Evolutionary conservation across 2,113 vertebrate species (phyloP).

Genomic region (Dicaeum eximium): DNA sequence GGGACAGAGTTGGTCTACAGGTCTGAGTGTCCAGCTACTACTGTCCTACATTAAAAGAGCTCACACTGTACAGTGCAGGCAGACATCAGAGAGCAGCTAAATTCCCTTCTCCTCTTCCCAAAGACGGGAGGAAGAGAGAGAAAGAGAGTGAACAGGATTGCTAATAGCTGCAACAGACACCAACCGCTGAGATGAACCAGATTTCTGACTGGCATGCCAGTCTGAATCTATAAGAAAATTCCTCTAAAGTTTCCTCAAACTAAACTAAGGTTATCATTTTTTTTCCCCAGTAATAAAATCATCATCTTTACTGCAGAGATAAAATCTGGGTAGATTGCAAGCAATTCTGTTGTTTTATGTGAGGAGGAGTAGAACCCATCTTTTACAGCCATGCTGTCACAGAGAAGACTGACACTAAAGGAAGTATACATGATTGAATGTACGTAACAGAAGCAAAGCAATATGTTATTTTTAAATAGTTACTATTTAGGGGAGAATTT

Average conservation of each 20-base stretch:
- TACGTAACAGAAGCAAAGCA: background rate
- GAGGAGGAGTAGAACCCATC: conserved; percentile 7
- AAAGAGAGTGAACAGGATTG: background rate
- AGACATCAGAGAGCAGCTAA: background rate
- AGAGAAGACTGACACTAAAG: background rate
- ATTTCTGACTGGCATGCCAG: background rate
- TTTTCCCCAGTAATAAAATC: background rate
- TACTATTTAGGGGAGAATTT: background rate
- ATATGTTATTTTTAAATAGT: background rate
- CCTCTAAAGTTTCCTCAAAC: background rate
- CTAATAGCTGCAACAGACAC: background rate
- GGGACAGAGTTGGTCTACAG: background rate
- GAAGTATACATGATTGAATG: background rate
- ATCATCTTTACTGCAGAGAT: background rate
- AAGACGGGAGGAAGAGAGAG: background rate
- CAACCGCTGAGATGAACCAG: background rate
- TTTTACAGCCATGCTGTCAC: background rate
- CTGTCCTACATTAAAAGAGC: background rate
- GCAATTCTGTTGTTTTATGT: background rate
- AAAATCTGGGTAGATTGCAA: background rate
- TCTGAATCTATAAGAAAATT: background rate
- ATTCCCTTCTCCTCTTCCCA: background rate
- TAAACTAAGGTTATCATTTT: background rate
- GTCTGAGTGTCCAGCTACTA: background rate
- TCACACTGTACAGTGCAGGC: background rate